These are phyloP conservation scores for Liparis tanakae DNA, from an alignment of 2,797 vertebrate species.

Conservation along the genomic window DNA sequence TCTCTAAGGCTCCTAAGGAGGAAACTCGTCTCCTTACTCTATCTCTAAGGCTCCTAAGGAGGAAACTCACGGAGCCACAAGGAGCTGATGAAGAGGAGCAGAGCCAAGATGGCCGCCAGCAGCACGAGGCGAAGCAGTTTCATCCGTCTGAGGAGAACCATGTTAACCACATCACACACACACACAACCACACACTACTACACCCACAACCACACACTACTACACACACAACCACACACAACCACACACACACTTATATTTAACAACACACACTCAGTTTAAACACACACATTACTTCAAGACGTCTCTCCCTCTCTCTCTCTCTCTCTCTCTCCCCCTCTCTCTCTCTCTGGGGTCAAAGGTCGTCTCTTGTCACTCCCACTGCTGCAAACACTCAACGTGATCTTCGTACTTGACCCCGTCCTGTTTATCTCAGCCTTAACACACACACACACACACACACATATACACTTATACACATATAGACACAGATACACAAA, in stretches of 20 bases:
- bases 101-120: slow-evolving; percentile 61
- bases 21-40: too few species aligned
- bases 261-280: neutral
- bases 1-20: too few species aligned
- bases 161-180: slow-evolving; percentile 31
- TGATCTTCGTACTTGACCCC: slow-evolving; percentile 49
- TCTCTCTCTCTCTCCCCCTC: too few species aligned
- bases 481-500: too few species aligned
- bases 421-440: slow-evolving; percentile 24
- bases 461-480: too few species aligned
- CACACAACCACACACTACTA: too few species aligned
- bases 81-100: slow-evolving; percentile 73
- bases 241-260: slow-evolving; percentile 8
- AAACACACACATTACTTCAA: slow-evolving; percentile 2
- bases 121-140: slow-evolving; percentile 53
- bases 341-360: slow-evolving; percentile 3
- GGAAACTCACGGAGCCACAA: slow-evolving; percentile 78
- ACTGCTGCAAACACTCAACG: slow-evolving; percentile 6
- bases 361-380: slow-evolving; percentile 9
- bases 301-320: too few species aligned
- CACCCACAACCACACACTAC: too few species aligned
- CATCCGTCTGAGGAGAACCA: slow-evolving; percentile 52
- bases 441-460: too few species aligned
- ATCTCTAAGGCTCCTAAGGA: too few species aligned
- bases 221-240: neutral